Evolutionary conservation across 2,113 vertebrate species (phyloP), one percentile per base, ranked within the genome.

Genomic region (Heloderma charlesbogerti): DNA sequence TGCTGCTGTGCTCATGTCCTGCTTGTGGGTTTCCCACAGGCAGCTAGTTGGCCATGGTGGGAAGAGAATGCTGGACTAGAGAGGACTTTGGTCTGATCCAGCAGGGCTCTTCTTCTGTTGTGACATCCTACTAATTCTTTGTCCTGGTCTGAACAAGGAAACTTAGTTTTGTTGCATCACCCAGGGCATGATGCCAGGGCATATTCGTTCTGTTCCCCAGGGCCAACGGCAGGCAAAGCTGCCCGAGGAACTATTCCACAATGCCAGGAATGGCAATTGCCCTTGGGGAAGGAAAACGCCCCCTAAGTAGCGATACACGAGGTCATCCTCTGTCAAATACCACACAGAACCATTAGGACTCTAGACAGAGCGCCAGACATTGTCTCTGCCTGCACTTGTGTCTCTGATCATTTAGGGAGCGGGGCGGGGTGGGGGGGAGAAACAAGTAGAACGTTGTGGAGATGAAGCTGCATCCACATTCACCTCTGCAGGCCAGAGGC

Each of bases 251-350:
- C 29, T 8, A 16, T 31, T 10, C 40, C 66, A 34, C 40, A 69
- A 15, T 3, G 1, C 37, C 51, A 29, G 60, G 79, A 22, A 78
- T 45, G 74, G 25, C 20, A 3, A 29, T 9, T 2, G 40, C 6
- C 45, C 13, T 18, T 51, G 75, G 25, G 20, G 40, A 43, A 37
- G 54, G 80, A 6, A 7, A 63, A 57, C 34, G 20, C 72, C 40
- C 13, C 29, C 60, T 1, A 4, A 13, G 4, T 22, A 15, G 6
- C n/a, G 1, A 22, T 6, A 37, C 72, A 2, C 1, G 15, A 15
- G n/a, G 12, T 37, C 4, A 18, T 4, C 72, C 20, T 5, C 72
- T 75, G 75, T 31, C 72, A 40, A 75, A 20, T 6, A 7, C 75
- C 75, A 25, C 10, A 6, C 16, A 43, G 1, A 2, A 25, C 40